These are phyloP conservation scores for Ceratina australensis DNA, from an alignment of 1,140 invertebrate species.

Conservation along the genomic window DNA sequence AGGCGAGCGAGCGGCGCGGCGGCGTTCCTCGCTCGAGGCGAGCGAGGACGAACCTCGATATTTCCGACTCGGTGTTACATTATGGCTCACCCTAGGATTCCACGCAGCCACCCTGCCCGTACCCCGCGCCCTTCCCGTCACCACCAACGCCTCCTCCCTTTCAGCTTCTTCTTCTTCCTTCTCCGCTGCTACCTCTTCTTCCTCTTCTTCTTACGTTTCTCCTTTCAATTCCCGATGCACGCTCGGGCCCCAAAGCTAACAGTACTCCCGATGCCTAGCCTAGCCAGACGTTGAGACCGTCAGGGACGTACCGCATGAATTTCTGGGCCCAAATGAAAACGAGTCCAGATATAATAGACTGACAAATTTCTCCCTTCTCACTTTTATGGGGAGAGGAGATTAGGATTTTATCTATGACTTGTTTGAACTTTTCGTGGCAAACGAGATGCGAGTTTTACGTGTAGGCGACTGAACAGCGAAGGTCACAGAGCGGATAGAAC, in stretches of 20 bases:
- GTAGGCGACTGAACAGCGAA: neutral
- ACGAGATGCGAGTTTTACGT: neutral
- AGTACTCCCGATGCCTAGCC: slow-evolving; percentile 61
- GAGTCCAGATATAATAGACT: neutral
- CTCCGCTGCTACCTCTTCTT: slow-evolving; percentile 6
- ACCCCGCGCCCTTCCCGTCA: slow-evolving; percentile 12
- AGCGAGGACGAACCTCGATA: slow-evolving; percentile 52
- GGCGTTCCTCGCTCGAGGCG: slow-evolving; percentile 38
- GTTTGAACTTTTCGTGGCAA: too few relatives aligned
- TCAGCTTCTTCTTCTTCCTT: neutral
- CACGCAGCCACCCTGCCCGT: slow-evolving; percentile 14
- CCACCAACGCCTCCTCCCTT: slow-evolving; percentile 25
- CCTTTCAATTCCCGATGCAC: slow-evolving; percentile 32
- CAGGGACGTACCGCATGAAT: slow-evolving; percentile 62
- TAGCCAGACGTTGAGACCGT: slow-evolving; percentile 61
- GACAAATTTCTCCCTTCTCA: too few relatives aligned
- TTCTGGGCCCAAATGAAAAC: slow-evolving; percentile 53
- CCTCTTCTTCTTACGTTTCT: slow-evolving; percentile 2
- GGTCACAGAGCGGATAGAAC: neutral
- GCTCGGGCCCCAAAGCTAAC: slow-evolving; percentile 56
- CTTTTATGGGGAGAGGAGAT: too few relatives aligned
- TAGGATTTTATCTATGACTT: neutral
- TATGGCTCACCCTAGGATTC: slow-evolving; percentile 50
- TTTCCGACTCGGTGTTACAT: slow-evolving; percentile 55
- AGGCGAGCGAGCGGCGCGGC: slow-evolving; percentile 39